Evolutionary conservation across 2,888 invertebrate species (phyloP).

Genomic region (Lottia scabra): DNA sequence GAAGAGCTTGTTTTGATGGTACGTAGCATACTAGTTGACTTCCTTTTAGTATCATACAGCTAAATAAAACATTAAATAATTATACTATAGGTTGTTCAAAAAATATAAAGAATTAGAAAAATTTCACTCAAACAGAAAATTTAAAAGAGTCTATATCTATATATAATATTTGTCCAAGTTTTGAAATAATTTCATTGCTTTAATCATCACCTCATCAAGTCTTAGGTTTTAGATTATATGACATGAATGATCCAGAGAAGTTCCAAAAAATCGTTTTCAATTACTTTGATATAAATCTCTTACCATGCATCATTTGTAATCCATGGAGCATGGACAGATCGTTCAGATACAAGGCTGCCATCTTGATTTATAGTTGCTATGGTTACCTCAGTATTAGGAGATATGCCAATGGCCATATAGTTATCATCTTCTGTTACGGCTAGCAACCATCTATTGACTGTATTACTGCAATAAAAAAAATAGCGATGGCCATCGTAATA

Average conservation of each 20-base stretch:
- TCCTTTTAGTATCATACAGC: slow-evolving; percentile 47
- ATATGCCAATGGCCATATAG: slow-evolving; percentile 49
- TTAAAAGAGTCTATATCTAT: no score
- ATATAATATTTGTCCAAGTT: no score
- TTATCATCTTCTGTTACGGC: slow-evolving; percentile 39
- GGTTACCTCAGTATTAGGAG: slow-evolving; percentile 50
- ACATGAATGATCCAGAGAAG: no score
- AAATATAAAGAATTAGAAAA: no score
- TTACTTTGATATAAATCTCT: background rate
- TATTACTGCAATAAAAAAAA: slow-evolving; percentile 45
- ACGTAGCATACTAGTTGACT: slow-evolving; percentile 55
- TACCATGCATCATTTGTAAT: slow-evolving; percentile 50
- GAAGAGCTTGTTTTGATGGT: slow-evolving; percentile 37
- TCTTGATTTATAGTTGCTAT: slow-evolving; percentile 45
- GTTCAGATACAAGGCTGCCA: slow-evolving; percentile 43
- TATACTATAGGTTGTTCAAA: no score
- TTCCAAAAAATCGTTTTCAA: no score
- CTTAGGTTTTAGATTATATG: no score
- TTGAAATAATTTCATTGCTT: no score
- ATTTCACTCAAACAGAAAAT: no score
- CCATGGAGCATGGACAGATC: slow-evolving; percentile 54
- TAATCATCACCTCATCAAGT: no score
- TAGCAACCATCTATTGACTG: slow-evolving; percentile 39
- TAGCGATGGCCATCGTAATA: no score
- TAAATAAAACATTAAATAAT: slow-evolving; percentile 28